Base-by-base conservation (phyloP, 2,113 vertebrate genomes). In the Zosterops borbonicus region DNA sequence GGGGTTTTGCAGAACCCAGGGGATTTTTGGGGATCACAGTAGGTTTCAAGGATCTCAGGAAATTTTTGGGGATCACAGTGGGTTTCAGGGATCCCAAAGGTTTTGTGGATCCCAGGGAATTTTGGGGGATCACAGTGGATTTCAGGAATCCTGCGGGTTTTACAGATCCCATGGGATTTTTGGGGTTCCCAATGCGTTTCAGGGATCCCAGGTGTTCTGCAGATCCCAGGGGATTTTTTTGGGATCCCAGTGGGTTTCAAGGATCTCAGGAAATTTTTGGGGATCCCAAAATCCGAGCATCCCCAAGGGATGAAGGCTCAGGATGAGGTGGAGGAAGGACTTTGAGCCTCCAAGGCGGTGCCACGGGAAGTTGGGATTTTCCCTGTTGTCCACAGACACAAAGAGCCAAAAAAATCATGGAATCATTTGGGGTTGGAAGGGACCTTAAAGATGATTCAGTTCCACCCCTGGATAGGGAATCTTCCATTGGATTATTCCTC, bases 221-320 rank as follows among this genome's bases (percentile, higher is more conserved):
- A 3, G n/a, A 50, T 37, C 5, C 31, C 17, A 4, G 23, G 4
- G 12, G 44, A 44, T 58, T 11, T 31, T 31, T 27, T 2, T 14
- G 27, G 22, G 22, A 62, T 50, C 13, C 4, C 17, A 16, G 18
- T 1, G 10, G 17, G 18, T 14, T 60, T 60, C 25, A 16, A 46
- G 33, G 22, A 39, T 39, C 39, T 11, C 39, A 39, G 39, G 39
- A 11, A 39, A 39, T 39, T 39, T 39, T 39, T 39, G 39, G 39
- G 39, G 39, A n/a, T 37, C 37, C 37, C 37, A 37, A 37, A 37
- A 37, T 37, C 37, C 9, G 37, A 37, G 29, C 50, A n/a, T n/a
- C 14, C 55, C 9, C 58, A 7, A 6, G 68, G 50, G 49, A 42
- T 2, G 9, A 78, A 56, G 60, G 5, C 10, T 47, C 0, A 0